A percentile compares a stretch with the other conserved stretches of the same genome.
Evolutionary conservation across 1,140 invertebrate species (phyloP).

Genomic region (Hylyphantes graminicola): DNA sequence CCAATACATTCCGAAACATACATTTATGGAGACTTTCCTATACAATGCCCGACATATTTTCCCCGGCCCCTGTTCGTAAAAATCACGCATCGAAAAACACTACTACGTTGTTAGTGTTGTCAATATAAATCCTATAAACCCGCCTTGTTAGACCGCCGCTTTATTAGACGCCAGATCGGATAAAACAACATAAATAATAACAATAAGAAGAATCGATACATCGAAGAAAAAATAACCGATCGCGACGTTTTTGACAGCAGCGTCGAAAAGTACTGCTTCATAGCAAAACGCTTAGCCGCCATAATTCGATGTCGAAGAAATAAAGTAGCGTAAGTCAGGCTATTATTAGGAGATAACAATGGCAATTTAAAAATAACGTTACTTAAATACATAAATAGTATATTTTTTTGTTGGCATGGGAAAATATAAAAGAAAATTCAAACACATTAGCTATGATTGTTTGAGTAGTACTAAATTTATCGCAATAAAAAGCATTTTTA

Average conservation of each 20-base stretch:
- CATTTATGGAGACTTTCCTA: too few species aligned
- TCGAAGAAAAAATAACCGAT: slow-evolving; percentile 18
- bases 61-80: not conserved
- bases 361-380: too few species aligned
- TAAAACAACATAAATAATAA: not conserved
- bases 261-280: slow-evolving; percentile 46
- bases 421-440: too few species aligned
- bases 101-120: slow-evolving; percentile 49
- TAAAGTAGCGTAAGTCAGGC: too few species aligned
- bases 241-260: slow-evolving; percentile 48
- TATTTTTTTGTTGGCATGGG: too few species aligned
- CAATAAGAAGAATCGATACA: slow-evolving; percentile 3
- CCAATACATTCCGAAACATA: too few species aligned
- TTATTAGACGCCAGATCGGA: slow-evolving; percentile 23
- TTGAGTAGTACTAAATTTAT: too few species aligned
- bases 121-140: slow-evolving; percentile 56
- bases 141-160: slow-evolving; percentile 49
- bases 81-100: slow-evolving; percentile 47
- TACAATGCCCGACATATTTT: too few species aligned
- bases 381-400: too few species aligned
- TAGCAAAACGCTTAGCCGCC: slow-evolving; percentile 50
- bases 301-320: slow-evolving; percentile 7
- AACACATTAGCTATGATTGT: too few species aligned
- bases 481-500: too few species aligned
- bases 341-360: too few species aligned